Base-by-base conservation (phyloP, 2,797 vertebrate species). In the Intellagama lesueurii region DNA sequence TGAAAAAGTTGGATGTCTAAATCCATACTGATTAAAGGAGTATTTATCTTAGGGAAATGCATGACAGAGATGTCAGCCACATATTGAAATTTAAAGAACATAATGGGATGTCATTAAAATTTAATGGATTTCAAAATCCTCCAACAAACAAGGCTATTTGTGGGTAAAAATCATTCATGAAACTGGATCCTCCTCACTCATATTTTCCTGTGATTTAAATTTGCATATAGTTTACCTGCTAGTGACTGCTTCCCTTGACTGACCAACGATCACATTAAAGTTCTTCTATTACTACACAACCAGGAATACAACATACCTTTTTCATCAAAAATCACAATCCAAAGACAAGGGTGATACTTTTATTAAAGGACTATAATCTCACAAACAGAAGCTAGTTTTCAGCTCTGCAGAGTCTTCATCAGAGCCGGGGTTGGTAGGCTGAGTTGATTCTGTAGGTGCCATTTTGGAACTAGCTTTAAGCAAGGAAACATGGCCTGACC, bases 151-250 rank as follows among this genome's bases (percentile, higher is more conserved):
- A 49, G 28, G 32, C 72, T 91, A 17, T 66, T 89, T 72, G 81
- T 66, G 75, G 14, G 1, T 16, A 0, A 30, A 81, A 28, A 12
- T 90, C 89, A 32, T 49, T 86, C 90, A 35, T 92, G 83, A 91
- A 91, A 94, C 85, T 3, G 5, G 86, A 92, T 87, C 28, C 32
- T 88, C 72, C 77, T 93, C 85, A 76, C 73, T 77, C 3, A 52
- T 80, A 68, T 30, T 91, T 92, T 77, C 87, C 32, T 75, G 40
- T 64, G 60, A 81, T 8, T 4, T 76, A 52, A 69, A 12, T 35
- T 60, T 89, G 82, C 40, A 60, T 52, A 60, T 69, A 64, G 19
- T 64, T 47, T 79, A 40, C 77, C 2, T 73, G 81, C 77, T 86
- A 81, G 9, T 89, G 40, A 83, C 88, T 82, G 6, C 64, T 83